Percentiles rank a stretch among this genome's conserved stretches.
phyloP scores from a whole-genome alignment of 2,888 invertebrate genomes.

The Nemotelus nigrinus region DNA sequence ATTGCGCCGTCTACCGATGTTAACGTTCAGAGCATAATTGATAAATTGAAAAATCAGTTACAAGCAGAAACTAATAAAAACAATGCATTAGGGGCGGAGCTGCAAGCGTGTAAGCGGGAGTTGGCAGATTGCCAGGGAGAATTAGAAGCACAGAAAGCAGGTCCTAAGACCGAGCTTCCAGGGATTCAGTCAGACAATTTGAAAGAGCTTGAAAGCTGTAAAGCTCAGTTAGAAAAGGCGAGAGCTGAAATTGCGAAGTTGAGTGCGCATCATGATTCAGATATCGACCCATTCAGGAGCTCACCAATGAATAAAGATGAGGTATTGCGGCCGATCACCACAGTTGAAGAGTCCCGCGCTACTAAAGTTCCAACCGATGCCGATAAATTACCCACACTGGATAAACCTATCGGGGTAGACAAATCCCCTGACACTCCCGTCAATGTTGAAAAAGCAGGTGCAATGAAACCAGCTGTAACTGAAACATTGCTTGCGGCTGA shows the following conservation, averaged over 20 bases:
- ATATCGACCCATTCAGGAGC: no score
- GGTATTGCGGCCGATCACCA: no score
- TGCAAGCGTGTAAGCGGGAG: not conserved
- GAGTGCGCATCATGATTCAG: not conserved
- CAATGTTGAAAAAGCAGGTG: no score
- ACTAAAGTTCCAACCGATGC: no score
- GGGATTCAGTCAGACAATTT: not conserved
- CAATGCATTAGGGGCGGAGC: conserved; percentile 32
- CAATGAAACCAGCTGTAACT: no score
- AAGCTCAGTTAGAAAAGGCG: not conserved
- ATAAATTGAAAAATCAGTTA: conserved; percentile 43
- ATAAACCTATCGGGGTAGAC: no score
- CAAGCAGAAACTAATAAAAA: conserved; percentile 36
- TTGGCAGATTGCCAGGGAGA: not conserved
- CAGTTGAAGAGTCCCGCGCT: no score
- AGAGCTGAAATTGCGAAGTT: not conserved
- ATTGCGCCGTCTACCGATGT: not conserved
- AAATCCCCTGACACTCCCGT: no score
- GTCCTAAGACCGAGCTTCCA: not conserved
- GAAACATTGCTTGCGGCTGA: not conserved
- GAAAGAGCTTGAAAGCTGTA: not conserved
- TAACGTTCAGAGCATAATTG: conserved; percentile 14
- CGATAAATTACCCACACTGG: no score
- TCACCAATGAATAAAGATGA: no score
- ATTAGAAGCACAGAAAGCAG: not conserved